phyloP scores from a whole-genome alignment of 2,888 invertebrate species.

The Neocrepidodera transversa region DNA sequence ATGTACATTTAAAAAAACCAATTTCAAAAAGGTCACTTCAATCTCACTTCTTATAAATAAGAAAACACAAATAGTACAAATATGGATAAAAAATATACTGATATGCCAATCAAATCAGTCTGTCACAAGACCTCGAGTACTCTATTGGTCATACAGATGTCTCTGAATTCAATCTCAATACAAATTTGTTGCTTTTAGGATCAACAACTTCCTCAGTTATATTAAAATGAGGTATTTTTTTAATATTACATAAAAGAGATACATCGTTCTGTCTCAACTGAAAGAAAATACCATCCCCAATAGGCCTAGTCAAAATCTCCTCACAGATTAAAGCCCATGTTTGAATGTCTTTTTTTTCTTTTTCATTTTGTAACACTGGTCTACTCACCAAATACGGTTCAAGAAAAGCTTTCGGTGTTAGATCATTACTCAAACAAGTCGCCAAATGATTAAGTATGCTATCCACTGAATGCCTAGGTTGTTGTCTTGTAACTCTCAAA shows the following conservation, averaged over 20 bases:
- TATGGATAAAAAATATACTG: no score
- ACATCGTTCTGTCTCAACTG: slow-evolving; percentile 93
- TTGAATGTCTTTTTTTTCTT: slow-evolving; percentile 82
- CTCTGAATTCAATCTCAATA: slow-evolving; percentile 92
- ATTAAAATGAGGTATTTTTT: slow-evolving; percentile 90
- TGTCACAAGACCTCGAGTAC: slow-evolving; percentile 51
- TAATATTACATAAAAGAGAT: slow-evolving; percentile 86
- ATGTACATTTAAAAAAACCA: slow-evolving; percentile 2
- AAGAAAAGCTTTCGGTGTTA: slow-evolving; percentile 93
- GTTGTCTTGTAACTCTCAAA: slow-evolving; percentile 92
- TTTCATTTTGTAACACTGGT: slow-evolving; percentile 85
- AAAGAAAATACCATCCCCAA: slow-evolving; percentile 85
- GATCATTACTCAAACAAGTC: slow-evolving; percentile 89
- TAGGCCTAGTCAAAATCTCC: slow-evolving; percentile 84
- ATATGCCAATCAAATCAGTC: slow-evolving; percentile 52
- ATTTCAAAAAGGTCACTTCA: slow-evolving; percentile 31
- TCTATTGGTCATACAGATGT: slow-evolving; percentile 86
- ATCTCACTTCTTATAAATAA: slow-evolving; percentile 26
- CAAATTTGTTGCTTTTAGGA: slow-evolving; percentile 95
- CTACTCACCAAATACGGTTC: slow-evolving; percentile 90
- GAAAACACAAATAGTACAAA: no score
- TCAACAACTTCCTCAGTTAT: slow-evolving; percentile 95
- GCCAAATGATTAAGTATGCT: slow-evolving; percentile 90
- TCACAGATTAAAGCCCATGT: slow-evolving; percentile 97
- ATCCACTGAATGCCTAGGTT: slow-evolving; percentile 94